Evolutionary conservation across 2,113 vertebrate genomes (phyloP).

Genomic region (Gasterosteus aculeatus): DNA sequence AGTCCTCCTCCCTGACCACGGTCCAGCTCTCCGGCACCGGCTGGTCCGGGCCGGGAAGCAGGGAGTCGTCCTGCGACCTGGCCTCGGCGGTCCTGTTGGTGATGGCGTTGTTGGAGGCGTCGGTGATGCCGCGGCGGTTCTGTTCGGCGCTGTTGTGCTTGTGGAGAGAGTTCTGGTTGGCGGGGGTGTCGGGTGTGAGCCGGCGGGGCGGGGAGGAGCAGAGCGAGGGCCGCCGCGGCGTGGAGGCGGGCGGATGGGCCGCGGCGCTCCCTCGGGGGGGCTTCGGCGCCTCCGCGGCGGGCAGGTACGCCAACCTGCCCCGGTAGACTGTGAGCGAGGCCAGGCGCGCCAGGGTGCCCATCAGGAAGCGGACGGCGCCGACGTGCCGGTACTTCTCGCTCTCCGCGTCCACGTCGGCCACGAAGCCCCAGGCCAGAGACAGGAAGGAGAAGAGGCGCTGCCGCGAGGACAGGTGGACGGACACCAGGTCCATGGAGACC

Average conservation of each 20-base stretch:
- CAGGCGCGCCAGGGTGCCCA: slow-evolving; percentile 88
- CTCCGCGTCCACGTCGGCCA: slow-evolving; percentile 94
- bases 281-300: slow-evolving; percentile 37
- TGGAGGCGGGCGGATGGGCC: slow-evolving; percentile 4
- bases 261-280: slow-evolving; percentile 39
- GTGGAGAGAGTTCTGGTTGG: slow-evolving; percentile 43
- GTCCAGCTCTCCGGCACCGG: slow-evolving; percentile 90
- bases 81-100: slow-evolving; percentile 36
- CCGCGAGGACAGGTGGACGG: slow-evolving; percentile 80
- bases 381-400: slow-evolving; percentile 91
- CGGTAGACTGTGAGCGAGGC: slow-evolving; percentile 79
- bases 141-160: slow-evolving; percentile 46
- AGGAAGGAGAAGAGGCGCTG: slow-evolving; percentile 87
- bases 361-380: slow-evolving; percentile 88
- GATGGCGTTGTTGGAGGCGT: slow-evolving; percentile 31
- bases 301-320: slow-evolving; percentile 89
- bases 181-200: slow-evolving; percentile 21
- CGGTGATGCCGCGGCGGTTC: slow-evolving; percentile 45
- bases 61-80: slow-evolving; percentile 72
- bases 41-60: slow-evolving; percentile 84
- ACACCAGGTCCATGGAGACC: slow-evolving; percentile 87
- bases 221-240: slow-evolving; percentile 47
- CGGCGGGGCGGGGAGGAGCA: slow-evolving; percentile 65
- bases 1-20: slow-evolving; percentile 86
- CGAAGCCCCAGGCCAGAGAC: slow-evolving; percentile 92